Evolutionary conservation across 1,140 invertebrate genomes (phyloP).

Genomic region (Eriocheir sinensis): DNA sequence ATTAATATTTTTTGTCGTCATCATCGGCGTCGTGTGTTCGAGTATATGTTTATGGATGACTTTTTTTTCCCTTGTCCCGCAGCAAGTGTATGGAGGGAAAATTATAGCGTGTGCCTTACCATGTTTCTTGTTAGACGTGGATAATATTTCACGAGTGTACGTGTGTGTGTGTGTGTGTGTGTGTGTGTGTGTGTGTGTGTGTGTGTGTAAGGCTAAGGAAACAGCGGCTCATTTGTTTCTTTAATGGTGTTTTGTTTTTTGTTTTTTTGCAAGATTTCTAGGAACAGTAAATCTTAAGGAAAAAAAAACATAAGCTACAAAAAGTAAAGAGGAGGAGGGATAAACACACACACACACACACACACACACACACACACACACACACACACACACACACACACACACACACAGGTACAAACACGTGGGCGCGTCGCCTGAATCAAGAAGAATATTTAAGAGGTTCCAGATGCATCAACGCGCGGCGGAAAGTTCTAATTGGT

Average conservation of each 20-base stretch:
- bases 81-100: not conserved
- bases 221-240: not conserved
- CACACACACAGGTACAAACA: slow-evolving; percentile 25
- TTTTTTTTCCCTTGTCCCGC: not conserved
- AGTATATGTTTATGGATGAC: not conserved
- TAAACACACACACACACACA: slow-evolving; percentile 35
- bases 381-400: slow-evolving; percentile 50
- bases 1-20: too few species aligned
- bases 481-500: not conserved
- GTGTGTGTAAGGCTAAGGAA: not conserved
- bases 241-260: not conserved
- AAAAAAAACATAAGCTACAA: not conserved
- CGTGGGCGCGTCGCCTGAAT: not conserved
- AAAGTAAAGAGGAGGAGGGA: not conserved
- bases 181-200: slow-evolving; percentile 43
- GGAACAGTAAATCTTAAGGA: not conserved
- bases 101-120: not conserved
- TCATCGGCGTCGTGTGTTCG: not conserved
- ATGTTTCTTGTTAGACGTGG: too few species aligned
- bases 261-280: not conserved
- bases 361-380: slow-evolving; percentile 43
- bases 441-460: not conserved
- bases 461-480: slow-evolving; percentile 1
- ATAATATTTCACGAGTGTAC: not conserved
- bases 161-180: slow-evolving; percentile 43